Evolutionary conservation across 1,140 invertebrate species (phyloP), one percentile per base, ranked within the genome.

Genomic region (Temnothorax curvispinosus): DNA sequence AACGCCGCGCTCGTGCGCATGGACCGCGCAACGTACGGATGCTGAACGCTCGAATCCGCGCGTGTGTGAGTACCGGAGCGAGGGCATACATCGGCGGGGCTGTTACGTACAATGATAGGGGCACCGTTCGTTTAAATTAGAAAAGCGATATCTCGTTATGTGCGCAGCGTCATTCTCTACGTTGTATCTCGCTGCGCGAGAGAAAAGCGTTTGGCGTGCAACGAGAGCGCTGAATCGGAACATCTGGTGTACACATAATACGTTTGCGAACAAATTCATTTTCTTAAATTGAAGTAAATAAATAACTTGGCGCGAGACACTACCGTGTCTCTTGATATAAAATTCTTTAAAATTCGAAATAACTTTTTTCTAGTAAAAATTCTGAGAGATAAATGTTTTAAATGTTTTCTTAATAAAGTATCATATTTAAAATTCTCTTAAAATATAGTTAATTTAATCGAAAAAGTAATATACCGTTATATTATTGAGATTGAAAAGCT

Each of bases 141-240:
- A 81, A 88, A 88, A 89, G 74, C 81, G 67, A 77, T 85, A 88
- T 88, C 87, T 89, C 81, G 81, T 88, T 88, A 69, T 65, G 1
- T 9, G 85, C 18, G 27, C n/a, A 18, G 5, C 47, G n/a, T 54
- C 47, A 21, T 32, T 80, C 76, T 65, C 27, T 7, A 21, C 60
- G 35, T 21, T 32, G n/a, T 41, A 54, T 56, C 54, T 58, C 38
- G 7, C 56, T 11, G 35, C 67, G 27, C 18, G 18, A 35, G 56
- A 69, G 3, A 60, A 74, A 60, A 69, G 32, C 44, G 60, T 64
- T 78, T 65, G 21, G 18, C 11, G 27, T 62, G 13, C 27, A 65
- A 71, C 11, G 6, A 5, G 1, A 41, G 50, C 38, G 38, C 18
- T 15, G 47, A 18, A 54, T 50, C 13, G 13, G 21, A 32, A 47